Conservation (phyloP, 2,797 vertebrate species). For the Gymnopithys bicolor region DNA sequence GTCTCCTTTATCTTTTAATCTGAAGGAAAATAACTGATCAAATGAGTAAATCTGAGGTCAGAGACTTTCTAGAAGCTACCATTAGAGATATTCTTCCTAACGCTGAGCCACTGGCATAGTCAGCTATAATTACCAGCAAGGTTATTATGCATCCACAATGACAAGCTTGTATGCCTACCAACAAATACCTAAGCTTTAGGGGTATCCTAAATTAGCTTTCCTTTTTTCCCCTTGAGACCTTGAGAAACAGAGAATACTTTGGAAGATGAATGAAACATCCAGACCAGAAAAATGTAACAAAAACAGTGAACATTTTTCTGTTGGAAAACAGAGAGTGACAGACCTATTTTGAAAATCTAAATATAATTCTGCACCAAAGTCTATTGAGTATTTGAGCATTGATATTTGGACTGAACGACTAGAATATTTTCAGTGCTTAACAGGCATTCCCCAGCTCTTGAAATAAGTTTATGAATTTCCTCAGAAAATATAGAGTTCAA, state of each 20-base stretch:
- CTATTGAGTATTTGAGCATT: background rate
- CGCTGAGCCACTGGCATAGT: background rate
- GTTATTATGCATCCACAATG: slow-evolving; percentile 25
- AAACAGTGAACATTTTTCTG: background rate
- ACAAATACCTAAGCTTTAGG: slow-evolving; percentile 25
- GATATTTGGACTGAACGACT: background rate
- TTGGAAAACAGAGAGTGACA: background rate
- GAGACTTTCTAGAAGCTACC: slow-evolving; percentile 13
- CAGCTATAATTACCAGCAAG: slow-evolving; percentile 26
- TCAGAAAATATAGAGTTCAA: background rate
- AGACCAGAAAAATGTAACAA: background rate
- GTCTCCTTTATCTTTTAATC: slow-evolving; percentile 19
- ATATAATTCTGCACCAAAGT: background rate
- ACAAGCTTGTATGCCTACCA: slow-evolving; percentile 24
- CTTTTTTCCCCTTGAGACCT: background rate
- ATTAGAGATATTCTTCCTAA: background rate
- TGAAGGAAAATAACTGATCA: slow-evolving; percentile 39
- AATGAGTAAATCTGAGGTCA: slow-evolving; percentile 14
- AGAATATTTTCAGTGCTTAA: background rate
- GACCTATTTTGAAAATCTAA: background rate
- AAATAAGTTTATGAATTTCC: background rate
- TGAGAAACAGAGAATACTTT: slow-evolving; percentile 35
- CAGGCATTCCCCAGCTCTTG: background rate
- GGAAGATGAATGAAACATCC: background rate
- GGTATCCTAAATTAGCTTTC: slow-evolving; percentile 17